Conservation (phyloP, 2,113 vertebrate genomes). For the Aegypius monachus region DNA sequence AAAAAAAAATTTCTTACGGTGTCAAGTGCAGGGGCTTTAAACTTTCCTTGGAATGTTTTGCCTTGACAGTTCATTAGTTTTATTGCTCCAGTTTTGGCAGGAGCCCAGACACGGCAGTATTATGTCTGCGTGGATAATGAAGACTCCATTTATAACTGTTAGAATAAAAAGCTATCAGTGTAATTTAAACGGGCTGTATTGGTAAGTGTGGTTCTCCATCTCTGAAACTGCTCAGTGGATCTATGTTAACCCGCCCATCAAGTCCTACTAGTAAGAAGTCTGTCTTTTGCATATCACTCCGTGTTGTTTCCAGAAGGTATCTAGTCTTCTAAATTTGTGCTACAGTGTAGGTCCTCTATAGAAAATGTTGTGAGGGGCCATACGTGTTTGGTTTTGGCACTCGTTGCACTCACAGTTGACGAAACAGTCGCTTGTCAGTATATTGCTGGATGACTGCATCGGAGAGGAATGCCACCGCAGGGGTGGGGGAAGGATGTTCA, state of each 20-base stretch:
- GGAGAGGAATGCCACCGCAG: neutral
- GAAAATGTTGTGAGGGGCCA: neutral
- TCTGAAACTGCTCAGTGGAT: neutral
- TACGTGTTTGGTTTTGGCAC: neutral
- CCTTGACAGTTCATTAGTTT: conserved; percentile 31
- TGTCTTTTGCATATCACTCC: neutral
- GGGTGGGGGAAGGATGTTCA: neutral
- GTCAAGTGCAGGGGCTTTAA: neutral
- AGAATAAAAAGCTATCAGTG: neutral
- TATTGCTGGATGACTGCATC: neutral
- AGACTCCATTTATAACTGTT: neutral
- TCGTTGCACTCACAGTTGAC: neutral
- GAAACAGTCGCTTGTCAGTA: neutral
- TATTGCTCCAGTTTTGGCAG: conserved; percentile 2
- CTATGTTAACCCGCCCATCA: neutral
- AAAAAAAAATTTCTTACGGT: neutral
- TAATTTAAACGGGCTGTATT: neutral
- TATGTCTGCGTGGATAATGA: neutral
- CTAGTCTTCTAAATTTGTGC: neutral
- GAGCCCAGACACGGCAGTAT: neutral
- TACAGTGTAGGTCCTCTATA: neutral
- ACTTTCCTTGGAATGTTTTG: conserved; percentile 25
- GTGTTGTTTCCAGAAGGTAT: neutral
- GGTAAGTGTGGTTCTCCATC: neutral
- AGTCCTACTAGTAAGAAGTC: neutral